Conservation (phyloP, 2,797 vertebrate genomes). For the Eospalax fontanierii region DNA sequence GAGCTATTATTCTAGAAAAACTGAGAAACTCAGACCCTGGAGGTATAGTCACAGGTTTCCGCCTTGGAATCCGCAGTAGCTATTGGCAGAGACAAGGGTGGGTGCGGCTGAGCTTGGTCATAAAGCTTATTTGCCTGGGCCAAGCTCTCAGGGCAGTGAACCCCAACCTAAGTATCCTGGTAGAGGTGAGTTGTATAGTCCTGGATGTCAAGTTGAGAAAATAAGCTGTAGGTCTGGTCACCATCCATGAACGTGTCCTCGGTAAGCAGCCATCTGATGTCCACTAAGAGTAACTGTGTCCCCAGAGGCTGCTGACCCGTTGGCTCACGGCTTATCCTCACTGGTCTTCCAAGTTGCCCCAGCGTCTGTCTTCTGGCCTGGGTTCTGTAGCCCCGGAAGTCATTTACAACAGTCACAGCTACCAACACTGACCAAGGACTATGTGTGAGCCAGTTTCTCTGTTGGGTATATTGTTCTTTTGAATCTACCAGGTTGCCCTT, state of each 20-base stretch:
- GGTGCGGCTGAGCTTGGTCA: no score
- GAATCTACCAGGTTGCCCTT: neutral
- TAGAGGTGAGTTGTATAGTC: neutral
- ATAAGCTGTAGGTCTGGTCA: neutral
- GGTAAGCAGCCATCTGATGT: neutral
- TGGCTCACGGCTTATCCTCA: neutral
- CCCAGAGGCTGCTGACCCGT: neutral
- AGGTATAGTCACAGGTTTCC: neutral
- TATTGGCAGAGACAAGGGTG: no score
- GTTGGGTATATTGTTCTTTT: neutral
- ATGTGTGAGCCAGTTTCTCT: neutral
- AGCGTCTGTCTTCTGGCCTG: neutral
- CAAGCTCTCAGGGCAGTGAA: neutral
- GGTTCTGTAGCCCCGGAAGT: neutral
- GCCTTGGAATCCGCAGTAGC: no score
- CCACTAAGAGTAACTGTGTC: neutral
- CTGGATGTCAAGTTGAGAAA: neutral
- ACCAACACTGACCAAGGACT: neutral
- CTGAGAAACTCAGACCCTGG: neutral
- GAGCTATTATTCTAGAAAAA: conserved; percentile 28
- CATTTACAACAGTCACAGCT: neutral
- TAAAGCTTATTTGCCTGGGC: no score
- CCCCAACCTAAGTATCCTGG: neutral
- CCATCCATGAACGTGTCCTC: neutral
- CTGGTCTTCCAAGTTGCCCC: no score